Base-by-base conservation (phyloP, 2,888 invertebrate genomes). In the Trachelus iudaicus region DNA sequence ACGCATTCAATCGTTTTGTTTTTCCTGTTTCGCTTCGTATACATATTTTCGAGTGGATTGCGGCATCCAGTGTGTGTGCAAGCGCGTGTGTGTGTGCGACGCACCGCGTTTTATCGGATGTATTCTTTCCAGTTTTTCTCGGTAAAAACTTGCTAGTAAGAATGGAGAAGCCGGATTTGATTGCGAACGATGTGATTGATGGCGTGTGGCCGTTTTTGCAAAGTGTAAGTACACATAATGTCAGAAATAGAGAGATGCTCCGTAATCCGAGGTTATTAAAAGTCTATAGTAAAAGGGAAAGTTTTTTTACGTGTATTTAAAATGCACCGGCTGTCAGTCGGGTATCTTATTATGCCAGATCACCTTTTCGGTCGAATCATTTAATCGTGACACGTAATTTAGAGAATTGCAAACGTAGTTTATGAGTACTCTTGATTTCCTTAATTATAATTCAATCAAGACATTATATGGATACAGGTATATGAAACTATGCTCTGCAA, bases 151-250 rank as follows among this genome's bases (percentile, higher is more conserved):
- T 74, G 75, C 73, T 77, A 73, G 75, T 83, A 81, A 82, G 79
- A 80, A 92, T 92, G 92, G 89, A 94, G 92, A 94, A 95, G 90
- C 94, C 94, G 37, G 92, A 93, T 86, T 94, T 95, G 89, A 93
- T 95, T 77, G 94, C 95, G 92, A 94, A 94, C 33, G 95, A 95
- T 90, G 95, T 96, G 92, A 95, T 96, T 87, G 95, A 95, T 80
- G 96, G 96, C 87, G 94, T 96, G 89, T 94, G 96, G 92, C 94
- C 95, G n/a, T 96, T 96, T 92, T 92, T 97, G 77, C 93, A 95
- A 89, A 96, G 95, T 91, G 97, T 97, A 93, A 95, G 96, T 95
- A 86, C 73, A 75, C 68, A 74, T 56, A 56, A 56, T 56, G 23
- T 23, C 23, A 56, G 9, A 6, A 56, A 56, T 56, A 56, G 6